phyloP scores from a whole-genome alignment of 2,113 vertebrate genomes.

The Cairina moschata region DNA sequence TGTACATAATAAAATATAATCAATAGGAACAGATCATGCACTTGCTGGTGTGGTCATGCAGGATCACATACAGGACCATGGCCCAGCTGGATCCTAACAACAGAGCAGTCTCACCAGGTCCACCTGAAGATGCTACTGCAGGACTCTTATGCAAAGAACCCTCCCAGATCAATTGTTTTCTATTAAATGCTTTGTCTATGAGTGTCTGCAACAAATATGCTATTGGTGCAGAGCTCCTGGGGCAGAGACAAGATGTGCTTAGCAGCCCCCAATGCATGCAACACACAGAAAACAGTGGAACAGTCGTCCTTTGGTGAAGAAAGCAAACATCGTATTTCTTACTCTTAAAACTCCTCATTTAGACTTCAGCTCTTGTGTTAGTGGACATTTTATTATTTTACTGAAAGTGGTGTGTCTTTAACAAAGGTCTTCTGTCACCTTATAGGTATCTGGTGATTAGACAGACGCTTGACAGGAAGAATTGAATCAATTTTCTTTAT shows the following conservation, averaged over 20 bases:
- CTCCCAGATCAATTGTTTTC: background rate
- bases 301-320: background rate
- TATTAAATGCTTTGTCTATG: background rate
- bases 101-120: background rate
- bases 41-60: background rate
- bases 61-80: background rate
- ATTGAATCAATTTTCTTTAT: background rate
- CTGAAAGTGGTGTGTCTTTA: background rate
- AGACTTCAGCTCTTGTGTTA: background rate
- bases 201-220: background rate
- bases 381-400: background rate
- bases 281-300: background rate
- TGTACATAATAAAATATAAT: background rate
- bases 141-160: background rate
- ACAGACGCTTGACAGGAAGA: background rate
- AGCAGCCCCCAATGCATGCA: fast-evolving
- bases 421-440: background rate
- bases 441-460: background rate
- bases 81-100: background rate
- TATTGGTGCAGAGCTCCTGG: background rate
- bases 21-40: background rate
- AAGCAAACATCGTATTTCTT: background rate
- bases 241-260: background rate
- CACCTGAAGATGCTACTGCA: background rate
- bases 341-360: background rate